Conservation (phyloP, 2,797 vertebrate genomes). For the Eospalax fontanierii region DNA sequence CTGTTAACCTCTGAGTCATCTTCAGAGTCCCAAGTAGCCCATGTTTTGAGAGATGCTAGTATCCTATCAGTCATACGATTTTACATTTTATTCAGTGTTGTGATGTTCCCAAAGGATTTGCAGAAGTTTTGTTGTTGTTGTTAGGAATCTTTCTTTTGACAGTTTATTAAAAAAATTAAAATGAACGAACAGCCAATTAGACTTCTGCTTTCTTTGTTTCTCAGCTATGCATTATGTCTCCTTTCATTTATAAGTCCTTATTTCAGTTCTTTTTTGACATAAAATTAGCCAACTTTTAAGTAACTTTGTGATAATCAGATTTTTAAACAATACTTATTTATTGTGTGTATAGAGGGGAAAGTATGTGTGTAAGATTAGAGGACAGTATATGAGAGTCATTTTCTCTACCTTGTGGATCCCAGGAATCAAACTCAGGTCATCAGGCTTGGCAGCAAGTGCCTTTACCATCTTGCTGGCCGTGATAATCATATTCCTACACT, state of each 20-base stretch:
- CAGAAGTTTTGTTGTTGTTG: background rate
- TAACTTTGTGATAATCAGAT: background rate
- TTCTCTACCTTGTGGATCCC: background rate
- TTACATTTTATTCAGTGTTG: background rate
- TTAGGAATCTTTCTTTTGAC: background rate
- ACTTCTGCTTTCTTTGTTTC: constrained; percentile 25
- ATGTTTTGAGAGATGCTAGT: background rate
- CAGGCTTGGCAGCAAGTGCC: background rate
- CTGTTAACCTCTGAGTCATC: no score
- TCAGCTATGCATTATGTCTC: background rate
- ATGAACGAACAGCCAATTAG: background rate
- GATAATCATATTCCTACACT: background rate
- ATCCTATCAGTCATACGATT: background rate
- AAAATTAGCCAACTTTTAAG: constrained; percentile 27
- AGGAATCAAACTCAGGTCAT: background rate
- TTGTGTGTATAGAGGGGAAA: background rate
- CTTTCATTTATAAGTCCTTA: constrained; percentile 20
- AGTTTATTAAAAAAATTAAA: background rate
- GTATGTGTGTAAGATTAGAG: background rate
- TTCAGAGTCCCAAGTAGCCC: background rate
- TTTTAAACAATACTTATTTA: background rate
- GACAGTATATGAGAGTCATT: background rate
- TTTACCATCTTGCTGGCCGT: background rate
- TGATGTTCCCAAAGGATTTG: background rate
- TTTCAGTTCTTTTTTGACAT: constrained; percentile 28